These are phyloP conservation scores for Hexactinellida sp. DNA, from an alignment of 37 sponge, comb jelly and placozoan species.

Conservation along the genomic window DNA sequence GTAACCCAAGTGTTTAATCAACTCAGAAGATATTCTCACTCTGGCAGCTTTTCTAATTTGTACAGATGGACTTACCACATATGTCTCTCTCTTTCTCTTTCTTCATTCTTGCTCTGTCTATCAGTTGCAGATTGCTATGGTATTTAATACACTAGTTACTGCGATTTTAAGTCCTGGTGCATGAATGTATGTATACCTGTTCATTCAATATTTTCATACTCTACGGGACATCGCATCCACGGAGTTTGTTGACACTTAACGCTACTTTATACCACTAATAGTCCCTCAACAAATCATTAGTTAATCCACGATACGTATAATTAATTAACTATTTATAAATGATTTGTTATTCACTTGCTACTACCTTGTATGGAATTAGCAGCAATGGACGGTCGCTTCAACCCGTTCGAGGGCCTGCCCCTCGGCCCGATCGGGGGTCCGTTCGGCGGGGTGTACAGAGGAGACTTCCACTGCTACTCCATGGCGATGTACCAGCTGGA, in stretches of 20 bases:
- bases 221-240: too few relatives aligned
- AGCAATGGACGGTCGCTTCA: neutral
- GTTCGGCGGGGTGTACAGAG: constrained; percentile 24
- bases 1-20: too few relatives aligned
- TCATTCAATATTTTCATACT: neutral
- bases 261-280: too few relatives aligned
- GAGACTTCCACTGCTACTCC: constrained; percentile 48
- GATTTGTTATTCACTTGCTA: too few relatives aligned
- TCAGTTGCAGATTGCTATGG: neutral
- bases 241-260: too few relatives aligned
- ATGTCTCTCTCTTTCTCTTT: neutral
- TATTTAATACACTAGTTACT: neutral
- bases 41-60: constrained; percentile 12
- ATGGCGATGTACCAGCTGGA: constrained; percentile 46
- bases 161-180: neutral
- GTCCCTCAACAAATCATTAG: too few relatives aligned
- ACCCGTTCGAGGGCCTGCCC: neutral
- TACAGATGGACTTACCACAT: constrained; percentile 4
- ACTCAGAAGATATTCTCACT: neutral
- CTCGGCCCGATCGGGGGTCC: neutral
- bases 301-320: too few relatives aligned
- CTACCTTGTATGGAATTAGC: neutral
- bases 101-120: neutral
- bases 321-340: too few relatives aligned
- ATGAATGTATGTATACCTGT: neutral